These are phyloP conservation scores for Abscondita cerata DNA, from an alignment of 2,888 invertebrate genomes.

Conservation along the genomic window DNA sequence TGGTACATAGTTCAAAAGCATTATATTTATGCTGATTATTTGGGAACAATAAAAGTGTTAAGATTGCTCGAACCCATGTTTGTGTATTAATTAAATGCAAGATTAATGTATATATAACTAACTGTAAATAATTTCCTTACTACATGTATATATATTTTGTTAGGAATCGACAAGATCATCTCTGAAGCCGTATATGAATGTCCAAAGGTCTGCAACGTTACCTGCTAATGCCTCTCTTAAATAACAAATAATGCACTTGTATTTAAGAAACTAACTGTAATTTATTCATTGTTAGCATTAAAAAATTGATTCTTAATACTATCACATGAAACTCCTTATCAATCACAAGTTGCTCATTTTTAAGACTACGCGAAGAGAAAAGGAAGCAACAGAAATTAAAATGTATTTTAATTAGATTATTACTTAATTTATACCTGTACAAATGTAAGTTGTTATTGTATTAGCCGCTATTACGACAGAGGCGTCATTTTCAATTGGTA, in stretches of 20 bases:
- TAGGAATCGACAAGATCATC: slow-evolving; percentile 83
- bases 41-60: too few relatives aligned
- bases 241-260: slow-evolving; percentile 59
- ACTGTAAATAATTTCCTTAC: slow-evolving; percentile 11
- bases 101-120: neutral
- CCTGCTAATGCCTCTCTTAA: slow-evolving; percentile 84
- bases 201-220: slow-evolving; percentile 84
- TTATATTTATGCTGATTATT: too few relatives aligned
- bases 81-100: too few relatives aligned
- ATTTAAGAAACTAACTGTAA: slow-evolving; percentile 32
- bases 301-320: neutral
- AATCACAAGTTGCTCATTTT: slow-evolving; percentile 19
- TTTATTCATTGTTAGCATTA: slow-evolving; percentile 22
- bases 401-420: slow-evolving; percentile 21
- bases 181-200: slow-evolving; percentile 75
- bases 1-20: too few relatives aligned
- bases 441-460: slow-evolving; percentile 28
- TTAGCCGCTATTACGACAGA: slow-evolving; percentile 14
- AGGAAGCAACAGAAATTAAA: neutral
- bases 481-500: slow-evolving; percentile 21
- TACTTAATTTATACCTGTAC: slow-evolving; percentile 32
- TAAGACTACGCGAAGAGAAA: neutral
- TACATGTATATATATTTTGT: slow-evolving; percentile 46
- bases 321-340: neutral
- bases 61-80: too few relatives aligned